A percentile compares a stretch with the other conserved stretches of the same genome.
Conservation (phyloP, 2,113 vertebrate species). For the Ageneiosus marmoratus region DNA sequence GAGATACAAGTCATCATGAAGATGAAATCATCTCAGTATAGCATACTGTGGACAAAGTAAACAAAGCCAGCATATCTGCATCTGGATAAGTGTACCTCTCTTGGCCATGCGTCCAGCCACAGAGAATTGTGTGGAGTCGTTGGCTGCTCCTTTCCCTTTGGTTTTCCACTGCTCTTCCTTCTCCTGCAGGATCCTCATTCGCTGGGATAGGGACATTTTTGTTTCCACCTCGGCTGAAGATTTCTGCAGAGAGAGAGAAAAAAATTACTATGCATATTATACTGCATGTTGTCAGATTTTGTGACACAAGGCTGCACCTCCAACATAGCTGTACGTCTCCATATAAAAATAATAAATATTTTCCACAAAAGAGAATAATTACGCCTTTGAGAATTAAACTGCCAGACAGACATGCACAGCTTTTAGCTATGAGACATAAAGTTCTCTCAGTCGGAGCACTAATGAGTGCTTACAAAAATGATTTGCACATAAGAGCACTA, state of each 20-base stretch:
- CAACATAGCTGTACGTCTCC: too few species aligned
- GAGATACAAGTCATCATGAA: not conserved
- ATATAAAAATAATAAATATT: not conserved
- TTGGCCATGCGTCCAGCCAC: slow-evolving; percentile 80
- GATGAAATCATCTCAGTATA: slow-evolving; percentile 10
- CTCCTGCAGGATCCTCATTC: slow-evolving; percentile 76
- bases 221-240: slow-evolving; percentile 60
- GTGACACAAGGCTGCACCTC: not conserved
- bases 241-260: slow-evolving; percentile 60
- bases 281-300: not conserved
- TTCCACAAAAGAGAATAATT: not conserved
- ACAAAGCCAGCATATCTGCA: not conserved
- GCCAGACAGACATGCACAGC: not conserved
- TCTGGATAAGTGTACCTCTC: slow-evolving; percentile 62
- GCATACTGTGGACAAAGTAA: not conserved
- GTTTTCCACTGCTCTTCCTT: slow-evolving; percentile 77
- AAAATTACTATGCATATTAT: not conserved
- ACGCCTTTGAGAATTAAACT: not conserved
- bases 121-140: slow-evolving; percentile 78
- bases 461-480: slow-evolving; percentile 26
- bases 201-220: slow-evolving; percentile 69
- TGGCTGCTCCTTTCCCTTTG: slow-evolving; percentile 75
- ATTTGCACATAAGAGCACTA: slow-evolving; percentile 43
- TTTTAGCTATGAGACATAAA: not conserved
- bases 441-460: slow-evolving; percentile 31